Conservation (phyloP, 30 jellyfish, hydroid and myxozoan species). For the Hydractinia echinata region DNA sequence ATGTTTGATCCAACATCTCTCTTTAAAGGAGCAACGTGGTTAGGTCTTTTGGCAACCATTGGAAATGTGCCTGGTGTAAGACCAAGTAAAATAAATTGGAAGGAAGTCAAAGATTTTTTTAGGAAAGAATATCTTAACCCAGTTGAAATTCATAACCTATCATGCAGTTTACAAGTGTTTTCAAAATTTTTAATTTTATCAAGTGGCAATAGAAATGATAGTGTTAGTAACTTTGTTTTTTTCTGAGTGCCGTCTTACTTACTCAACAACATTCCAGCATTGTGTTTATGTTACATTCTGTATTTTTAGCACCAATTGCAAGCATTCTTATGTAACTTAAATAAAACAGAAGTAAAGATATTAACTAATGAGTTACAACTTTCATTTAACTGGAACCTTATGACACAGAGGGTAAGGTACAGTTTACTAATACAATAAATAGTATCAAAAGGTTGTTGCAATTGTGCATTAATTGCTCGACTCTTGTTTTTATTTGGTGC, state of each 20-base stretch:
- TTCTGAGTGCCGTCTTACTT: neutral
- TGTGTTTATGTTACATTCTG: too few relatives aligned
- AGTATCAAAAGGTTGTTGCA: neutral
- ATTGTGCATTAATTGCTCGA: neutral
- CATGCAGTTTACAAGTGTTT: slow-evolving; percentile 1
- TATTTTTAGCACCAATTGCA: slow-evolving; percentile 8
- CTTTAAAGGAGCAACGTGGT: slow-evolving; percentile 83
- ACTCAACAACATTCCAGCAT: neutral
- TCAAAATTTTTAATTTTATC: neutral
- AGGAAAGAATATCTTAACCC: neutral
- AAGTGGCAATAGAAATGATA: neutral
- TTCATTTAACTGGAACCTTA: slow-evolving; percentile 52
- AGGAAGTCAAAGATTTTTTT: slow-evolving; percentile 11
- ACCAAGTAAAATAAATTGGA: neutral
- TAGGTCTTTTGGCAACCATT: slow-evolving; percentile 34
- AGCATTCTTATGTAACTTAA: slow-evolving; percentile 46
- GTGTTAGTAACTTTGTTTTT: neutral
- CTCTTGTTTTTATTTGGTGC: neutral
- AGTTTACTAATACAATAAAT: neutral
- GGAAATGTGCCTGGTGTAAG: slow-evolving; percentile 33
- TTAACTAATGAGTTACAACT: slow-evolving; percentile 46
- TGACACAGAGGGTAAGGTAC: neutral
- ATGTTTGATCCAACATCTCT: slow-evolving; percentile 74
- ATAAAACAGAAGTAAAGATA: slow-evolving; percentile 22
- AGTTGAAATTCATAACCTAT: neutral